Percentiles rank a stretch among this genome's conserved stretches.
Conservation (phyloP, 2,888 invertebrate species). For the Dromius quadrimaculatus region DNA sequence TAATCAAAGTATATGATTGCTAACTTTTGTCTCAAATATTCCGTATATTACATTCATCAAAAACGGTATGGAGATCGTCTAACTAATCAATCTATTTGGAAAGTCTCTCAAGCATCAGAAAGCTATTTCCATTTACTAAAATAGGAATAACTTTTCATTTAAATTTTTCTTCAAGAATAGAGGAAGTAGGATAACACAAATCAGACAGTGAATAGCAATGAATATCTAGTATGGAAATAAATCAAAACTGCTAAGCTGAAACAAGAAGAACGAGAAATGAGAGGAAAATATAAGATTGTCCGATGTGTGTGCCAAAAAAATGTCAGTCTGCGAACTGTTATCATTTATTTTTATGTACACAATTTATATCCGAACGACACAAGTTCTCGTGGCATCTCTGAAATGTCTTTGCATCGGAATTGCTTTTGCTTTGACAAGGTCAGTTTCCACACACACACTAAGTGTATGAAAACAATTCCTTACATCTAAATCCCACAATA, state of each 20-base stretch:
- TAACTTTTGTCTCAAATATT: too few relatives aligned
- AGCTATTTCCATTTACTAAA: too few relatives aligned
- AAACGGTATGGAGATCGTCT: too few relatives aligned
- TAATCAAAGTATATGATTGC: too few relatives aligned
- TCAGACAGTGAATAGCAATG: conserved; percentile 19
- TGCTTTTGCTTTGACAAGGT: conserved; percentile 38
- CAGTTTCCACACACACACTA: conserved; percentile 15
- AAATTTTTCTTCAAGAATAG: conserved; percentile 2
- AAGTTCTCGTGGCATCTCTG: conserved; percentile 42
- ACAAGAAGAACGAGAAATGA: conserved; percentile 18
- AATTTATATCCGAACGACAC: conserved; percentile 43
- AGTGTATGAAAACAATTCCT: too few relatives aligned
- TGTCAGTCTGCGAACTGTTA: conserved; percentile 39
- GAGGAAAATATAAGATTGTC: conserved; percentile 27
- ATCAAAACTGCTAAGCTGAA: conserved; percentile 31
- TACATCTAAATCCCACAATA: too few relatives aligned
- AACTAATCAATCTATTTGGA: too few relatives aligned
- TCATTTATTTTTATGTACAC: conserved; percentile 43
- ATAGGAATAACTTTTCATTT: not conserved
- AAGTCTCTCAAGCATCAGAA: too few relatives aligned
- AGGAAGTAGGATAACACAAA: conserved; percentile 8
- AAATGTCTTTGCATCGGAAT: conserved; percentile 42
- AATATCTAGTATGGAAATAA: conserved; percentile 24
- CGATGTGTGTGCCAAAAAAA: conserved; percentile 37
- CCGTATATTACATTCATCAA: too few relatives aligned